phyloP scores from a whole-genome alignment of 2,888 invertebrate genomes.

The Hartigia nigra region DNA sequence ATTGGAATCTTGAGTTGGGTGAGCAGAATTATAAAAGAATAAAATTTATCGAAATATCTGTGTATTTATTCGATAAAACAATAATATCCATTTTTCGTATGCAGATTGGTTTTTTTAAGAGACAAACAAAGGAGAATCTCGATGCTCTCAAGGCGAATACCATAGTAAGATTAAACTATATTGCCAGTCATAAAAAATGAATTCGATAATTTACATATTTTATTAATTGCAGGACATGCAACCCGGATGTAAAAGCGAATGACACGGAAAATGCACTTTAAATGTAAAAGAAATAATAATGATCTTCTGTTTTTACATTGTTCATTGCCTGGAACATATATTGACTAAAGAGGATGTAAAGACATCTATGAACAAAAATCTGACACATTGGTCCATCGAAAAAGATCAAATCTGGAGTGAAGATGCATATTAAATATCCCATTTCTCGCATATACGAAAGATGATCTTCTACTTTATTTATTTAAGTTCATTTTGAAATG shows the following conservation, averaged over 20 bases:
- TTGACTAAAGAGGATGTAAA: too few species aligned
- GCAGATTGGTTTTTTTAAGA: conserved; percentile 48
- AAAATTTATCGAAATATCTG: not conserved
- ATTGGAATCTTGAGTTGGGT: conserved; percentile 35
- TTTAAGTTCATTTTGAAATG: not conserved
- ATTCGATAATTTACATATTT: not conserved
- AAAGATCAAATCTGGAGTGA: too few species aligned
- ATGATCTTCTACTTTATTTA: not conserved
- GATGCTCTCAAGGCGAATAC: conserved; percentile 21
- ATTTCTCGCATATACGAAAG: not conserved
- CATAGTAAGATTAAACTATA: not conserved
- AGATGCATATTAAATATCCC: not conserved
- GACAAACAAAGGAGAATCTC: conserved; percentile 33
- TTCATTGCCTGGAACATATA: too few species aligned
- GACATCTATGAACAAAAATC: too few species aligned
- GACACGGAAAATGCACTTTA: not conserved
- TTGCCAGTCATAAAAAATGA: not conserved
- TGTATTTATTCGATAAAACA: not conserved
- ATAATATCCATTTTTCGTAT: not conserved
- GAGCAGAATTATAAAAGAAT: conserved; percentile 8
- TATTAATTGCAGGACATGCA: not conserved
- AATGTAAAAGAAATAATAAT: too few species aligned
- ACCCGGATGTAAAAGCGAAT: not conserved
- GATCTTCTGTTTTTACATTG: too few species aligned
- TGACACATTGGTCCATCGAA: too few species aligned